phyloP scores from a whole-genome alignment of 2,888 invertebrate genomes.

The Microdon myrmicae region DNA sequence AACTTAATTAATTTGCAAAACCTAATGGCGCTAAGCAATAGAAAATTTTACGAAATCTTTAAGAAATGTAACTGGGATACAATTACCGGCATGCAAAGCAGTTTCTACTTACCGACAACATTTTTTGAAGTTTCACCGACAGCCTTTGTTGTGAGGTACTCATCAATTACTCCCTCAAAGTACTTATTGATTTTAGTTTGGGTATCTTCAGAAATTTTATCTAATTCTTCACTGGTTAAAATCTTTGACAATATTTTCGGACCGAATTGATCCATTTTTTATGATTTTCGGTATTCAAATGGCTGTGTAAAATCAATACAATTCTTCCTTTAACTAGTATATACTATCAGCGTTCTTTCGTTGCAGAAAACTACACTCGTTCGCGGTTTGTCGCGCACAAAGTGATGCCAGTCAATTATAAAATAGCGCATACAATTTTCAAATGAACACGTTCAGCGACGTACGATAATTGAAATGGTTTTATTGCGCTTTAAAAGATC shows the following conservation, averaged over 20 bases:
- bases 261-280: constrained; percentile 63
- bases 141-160: constrained; percentile 79
- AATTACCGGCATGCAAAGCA: constrained; percentile 12
- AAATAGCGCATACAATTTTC: too few relatives aligned
- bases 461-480: too few relatives aligned
- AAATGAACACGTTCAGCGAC: too few relatives aligned
- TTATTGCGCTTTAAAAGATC: too few relatives aligned
- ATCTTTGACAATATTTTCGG: constrained; percentile 65
- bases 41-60: background rate
- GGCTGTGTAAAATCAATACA: constrained; percentile 7
- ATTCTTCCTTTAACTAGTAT: too few relatives aligned
- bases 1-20: background rate
- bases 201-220: constrained; percentile 69
- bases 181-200: constrained; percentile 73
- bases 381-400: constrained; percentile 16
- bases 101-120: constrained; percentile 58
- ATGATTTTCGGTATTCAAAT: constrained; percentile 35
- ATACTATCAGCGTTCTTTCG: constrained; percentile 28
- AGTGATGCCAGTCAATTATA: background rate
- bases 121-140: constrained; percentile 70
- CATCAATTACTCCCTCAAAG: constrained; percentile 74
- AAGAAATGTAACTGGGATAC: background rate
- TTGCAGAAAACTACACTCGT: constrained; percentile 21
- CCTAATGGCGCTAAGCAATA: background rate
- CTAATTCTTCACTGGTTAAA: constrained; percentile 70